Conservation (phyloP, 2,113 vertebrate species). For the Coryphaenoides rupestris region DNA sequence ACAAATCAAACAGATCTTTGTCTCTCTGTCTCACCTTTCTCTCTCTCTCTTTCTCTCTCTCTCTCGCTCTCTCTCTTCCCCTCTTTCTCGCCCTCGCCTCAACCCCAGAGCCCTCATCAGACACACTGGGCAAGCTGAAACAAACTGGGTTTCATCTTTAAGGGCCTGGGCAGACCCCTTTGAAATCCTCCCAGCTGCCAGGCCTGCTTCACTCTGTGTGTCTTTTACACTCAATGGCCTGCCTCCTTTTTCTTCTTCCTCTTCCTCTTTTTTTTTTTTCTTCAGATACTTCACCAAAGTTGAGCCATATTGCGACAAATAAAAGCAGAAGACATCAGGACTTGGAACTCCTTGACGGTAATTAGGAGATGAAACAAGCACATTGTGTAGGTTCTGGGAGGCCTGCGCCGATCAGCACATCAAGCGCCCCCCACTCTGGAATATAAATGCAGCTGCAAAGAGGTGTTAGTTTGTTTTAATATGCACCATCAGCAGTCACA, state of each 20-base stretch:
- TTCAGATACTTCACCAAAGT: conserved; percentile 87
- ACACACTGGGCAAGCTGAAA: conserved; percentile 90
- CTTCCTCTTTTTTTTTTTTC: too few relatives aligned
- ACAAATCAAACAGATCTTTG: conserved; percentile 94
- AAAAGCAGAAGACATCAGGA: conserved; percentile 82
- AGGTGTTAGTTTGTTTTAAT: conserved; percentile 52
- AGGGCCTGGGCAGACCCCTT: conserved; percentile 80
- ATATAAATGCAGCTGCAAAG: conserved; percentile 45
- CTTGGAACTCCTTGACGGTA: conserved; percentile 92
- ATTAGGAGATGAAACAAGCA: conserved; percentile 80
- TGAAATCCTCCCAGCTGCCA: conserved; percentile 90
- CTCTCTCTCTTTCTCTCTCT: conserved; percentile 69
- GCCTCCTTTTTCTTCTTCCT: too few relatives aligned
- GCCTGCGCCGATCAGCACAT: conserved; percentile 51
- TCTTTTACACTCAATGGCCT: conserved; percentile 78
- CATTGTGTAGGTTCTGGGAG: conserved; percentile 63
- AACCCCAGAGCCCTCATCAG: conserved; percentile 88
- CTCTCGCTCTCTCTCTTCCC: too few relatives aligned
- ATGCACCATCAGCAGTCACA: conserved; percentile 52
- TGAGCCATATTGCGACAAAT: conserved; percentile 95
- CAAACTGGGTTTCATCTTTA: conserved; percentile 98
- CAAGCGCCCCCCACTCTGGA: conserved; percentile 52
- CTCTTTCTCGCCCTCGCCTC: conserved; percentile 59
- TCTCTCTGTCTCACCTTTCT: conserved; percentile 67
- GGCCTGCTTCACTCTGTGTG: conserved; percentile 49